phyloP scores from a whole-genome alignment of 2,113 vertebrate species.

The Rhagologus leucostigma region DNA sequence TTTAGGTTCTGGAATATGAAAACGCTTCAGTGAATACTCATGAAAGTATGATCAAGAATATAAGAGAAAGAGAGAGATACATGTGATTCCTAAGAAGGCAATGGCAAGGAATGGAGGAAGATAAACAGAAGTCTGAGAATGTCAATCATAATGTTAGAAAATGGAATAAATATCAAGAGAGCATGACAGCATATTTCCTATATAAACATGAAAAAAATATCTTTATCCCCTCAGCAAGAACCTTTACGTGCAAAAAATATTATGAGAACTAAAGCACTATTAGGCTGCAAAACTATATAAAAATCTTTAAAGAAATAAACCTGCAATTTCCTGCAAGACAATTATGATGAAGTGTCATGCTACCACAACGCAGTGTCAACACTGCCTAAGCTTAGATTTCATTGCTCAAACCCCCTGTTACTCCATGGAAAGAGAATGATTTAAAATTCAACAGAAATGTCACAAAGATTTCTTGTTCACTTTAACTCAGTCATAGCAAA shows the following conservation, averaged over 20 bases:
- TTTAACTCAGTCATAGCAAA: neutral
- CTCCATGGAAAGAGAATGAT: neutral
- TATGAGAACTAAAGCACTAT: neutral
- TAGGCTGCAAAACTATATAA: neutral
- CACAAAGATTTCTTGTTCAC: neutral
- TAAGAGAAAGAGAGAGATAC: neutral
- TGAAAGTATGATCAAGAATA: neutral
- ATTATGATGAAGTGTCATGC: neutral
- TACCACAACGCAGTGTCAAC: neutral
- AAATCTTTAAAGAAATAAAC: neutral
- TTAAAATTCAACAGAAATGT: neutral
- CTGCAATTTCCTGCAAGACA: neutral
- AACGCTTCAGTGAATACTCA: constrained; percentile 12
- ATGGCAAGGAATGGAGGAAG: neutral
- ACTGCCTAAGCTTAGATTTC: neutral
- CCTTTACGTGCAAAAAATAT: neutral
- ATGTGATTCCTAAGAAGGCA: neutral
- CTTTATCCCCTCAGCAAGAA: neutral
- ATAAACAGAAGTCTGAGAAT: neutral
- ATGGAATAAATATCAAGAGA: neutral
- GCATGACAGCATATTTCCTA: neutral
- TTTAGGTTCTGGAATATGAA: constrained; percentile 82
- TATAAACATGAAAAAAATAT: neutral
- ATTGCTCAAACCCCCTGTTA: neutral
- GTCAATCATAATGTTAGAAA: neutral